Conservation (phyloP, 2,113 vertebrate genomes). For the Bufo bufo region DNA sequence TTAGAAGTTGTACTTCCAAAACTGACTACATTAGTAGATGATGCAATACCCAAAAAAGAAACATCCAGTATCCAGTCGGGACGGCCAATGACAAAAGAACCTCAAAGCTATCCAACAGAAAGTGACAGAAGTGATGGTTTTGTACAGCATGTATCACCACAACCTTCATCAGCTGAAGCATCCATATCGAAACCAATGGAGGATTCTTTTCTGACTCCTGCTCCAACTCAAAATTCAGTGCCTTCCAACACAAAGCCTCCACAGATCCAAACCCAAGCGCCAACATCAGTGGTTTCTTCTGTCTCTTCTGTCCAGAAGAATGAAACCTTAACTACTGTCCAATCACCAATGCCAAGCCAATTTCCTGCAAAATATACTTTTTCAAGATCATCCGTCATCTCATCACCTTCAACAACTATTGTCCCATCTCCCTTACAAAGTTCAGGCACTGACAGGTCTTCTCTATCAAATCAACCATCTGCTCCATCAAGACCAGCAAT, state of each 20-base stretch:
- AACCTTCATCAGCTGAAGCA: not conserved
- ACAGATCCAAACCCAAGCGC: not conserved
- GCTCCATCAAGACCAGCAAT: not conserved
- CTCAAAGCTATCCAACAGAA: not conserved
- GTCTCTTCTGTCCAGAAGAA: not conserved
- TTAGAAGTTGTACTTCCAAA: conserved; percentile 19
- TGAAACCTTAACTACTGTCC: not conserved
- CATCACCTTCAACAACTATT: not conserved
- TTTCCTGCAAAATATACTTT: not conserved
- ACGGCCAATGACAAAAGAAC: not conserved
- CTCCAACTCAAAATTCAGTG: not conserved
- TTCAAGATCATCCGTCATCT: not conserved
- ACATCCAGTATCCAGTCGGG: conserved; percentile 8
- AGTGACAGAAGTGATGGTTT: not conserved
- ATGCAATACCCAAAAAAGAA: conserved; percentile 13
- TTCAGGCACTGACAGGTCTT: not conserved
- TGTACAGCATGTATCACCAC: not conserved
- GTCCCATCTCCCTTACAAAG: not conserved
- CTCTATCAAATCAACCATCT: not conserved
- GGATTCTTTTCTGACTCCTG: not conserved
- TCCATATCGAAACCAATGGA: not conserved
- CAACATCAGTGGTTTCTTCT: not conserved
- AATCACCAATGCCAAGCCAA: not conserved
- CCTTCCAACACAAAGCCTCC: not conserved
- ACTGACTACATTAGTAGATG: conserved; percentile 8